Conservation (phyloP, 2,797 vertebrate genomes). For the Huso huso region DNA sequence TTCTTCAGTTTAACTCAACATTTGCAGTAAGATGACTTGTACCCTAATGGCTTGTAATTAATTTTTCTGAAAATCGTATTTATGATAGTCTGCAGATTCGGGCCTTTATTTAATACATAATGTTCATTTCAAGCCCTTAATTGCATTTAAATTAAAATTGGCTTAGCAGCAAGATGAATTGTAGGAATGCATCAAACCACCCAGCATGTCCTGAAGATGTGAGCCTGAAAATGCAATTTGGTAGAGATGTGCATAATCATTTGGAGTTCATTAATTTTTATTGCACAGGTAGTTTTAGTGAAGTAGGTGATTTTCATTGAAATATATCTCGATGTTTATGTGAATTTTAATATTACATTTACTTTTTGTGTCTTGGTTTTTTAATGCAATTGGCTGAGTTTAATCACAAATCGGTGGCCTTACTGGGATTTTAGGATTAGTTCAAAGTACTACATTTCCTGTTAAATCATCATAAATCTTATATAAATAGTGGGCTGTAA, state of each 20-base stretch:
- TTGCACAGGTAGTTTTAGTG: slow-evolving; percentile 79
- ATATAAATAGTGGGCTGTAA: too few species aligned
- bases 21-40: slow-evolving; percentile 81
- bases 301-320: slow-evolving; percentile 72
- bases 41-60: slow-evolving; percentile 90
- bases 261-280: slow-evolving; percentile 96
- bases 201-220: slow-evolving; percentile 78
- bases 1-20: slow-evolving; percentile 77
- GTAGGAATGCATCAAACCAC: slow-evolving; percentile 78
- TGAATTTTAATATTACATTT: slow-evolving; percentile 64
- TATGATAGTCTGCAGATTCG: slow-evolving; percentile 75
- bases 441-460: too few species aligned
- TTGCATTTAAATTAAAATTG: slow-evolving; percentile 91
- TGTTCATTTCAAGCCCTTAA: slow-evolving; percentile 88
- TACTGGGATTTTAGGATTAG: too few species aligned
- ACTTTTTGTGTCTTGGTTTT: slow-evolving; percentile 5
- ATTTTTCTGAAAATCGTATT: slow-evolving; percentile 79
- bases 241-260: slow-evolving; percentile 69
- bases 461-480: too few species aligned
- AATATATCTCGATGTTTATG: slow-evolving; percentile 75
- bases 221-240: slow-evolving; percentile 82
- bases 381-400: neutral
- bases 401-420: too few species aligned
- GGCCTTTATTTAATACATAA: slow-evolving; percentile 84
- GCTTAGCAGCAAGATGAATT: slow-evolving; percentile 83